phyloP scores from a whole-genome alignment of 2,113 vertebrate species.

The Plecotus auritus region DNA sequence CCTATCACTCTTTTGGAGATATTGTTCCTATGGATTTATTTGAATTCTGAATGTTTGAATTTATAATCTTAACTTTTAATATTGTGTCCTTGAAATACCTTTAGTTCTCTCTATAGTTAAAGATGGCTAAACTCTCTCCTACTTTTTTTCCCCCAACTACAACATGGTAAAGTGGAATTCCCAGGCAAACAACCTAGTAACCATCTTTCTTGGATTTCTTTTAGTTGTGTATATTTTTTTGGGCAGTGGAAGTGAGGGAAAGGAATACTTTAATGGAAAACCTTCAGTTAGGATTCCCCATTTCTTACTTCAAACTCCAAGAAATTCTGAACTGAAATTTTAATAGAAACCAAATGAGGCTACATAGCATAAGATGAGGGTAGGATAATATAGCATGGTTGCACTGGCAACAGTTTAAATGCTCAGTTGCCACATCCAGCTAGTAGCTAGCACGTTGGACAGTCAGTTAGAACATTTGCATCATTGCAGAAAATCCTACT shows the following conservation, averaged over 20 bases:
- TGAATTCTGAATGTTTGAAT: slow-evolving; percentile 5
- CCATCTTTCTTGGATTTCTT: neutral
- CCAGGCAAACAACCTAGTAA: neutral
- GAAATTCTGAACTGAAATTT: neutral
- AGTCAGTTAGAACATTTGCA: neutral
- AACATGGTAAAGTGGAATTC: neutral
- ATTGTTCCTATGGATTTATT: neutral
- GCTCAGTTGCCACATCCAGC: neutral
- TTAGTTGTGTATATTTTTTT: neutral
- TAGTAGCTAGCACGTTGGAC: neutral
- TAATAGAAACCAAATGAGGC: neutral
- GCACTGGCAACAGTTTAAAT: neutral
- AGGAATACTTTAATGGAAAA: neutral
- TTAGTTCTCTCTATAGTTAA: neutral
- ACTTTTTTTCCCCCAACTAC: neutral
- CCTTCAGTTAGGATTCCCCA: neutral
- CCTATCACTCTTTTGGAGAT: neutral
- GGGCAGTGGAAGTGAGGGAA: neutral
- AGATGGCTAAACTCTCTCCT: neutral
- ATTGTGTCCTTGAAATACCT: neutral
- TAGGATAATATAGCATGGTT: neutral
- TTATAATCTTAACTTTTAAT: neutral
- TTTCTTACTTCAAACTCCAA: neutral
- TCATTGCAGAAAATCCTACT: neutral
- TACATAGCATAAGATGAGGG: neutral